Base-by-base conservation (phyloP, 2,888 invertebrate species). In the Syrista parreyssii region DNA sequence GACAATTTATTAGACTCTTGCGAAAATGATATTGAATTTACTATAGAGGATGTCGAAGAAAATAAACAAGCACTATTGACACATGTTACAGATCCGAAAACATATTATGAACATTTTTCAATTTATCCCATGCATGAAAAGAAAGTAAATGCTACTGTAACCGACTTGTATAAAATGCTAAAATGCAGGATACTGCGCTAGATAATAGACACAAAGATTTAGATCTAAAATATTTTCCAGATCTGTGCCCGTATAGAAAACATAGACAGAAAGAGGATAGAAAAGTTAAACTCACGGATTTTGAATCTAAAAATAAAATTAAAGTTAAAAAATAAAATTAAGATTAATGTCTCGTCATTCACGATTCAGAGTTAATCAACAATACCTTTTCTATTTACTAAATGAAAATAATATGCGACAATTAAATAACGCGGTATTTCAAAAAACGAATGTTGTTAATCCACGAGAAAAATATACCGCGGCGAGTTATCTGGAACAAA, bases 161-260 rank as follows among this genome's bases (percentile, higher is more conserved):
- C n/a, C n/a, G n/a, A 68, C 11, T 6, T 33, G 1, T 33, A 4
- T 33, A 83, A 84, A 78, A 82, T 84, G 82, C 34, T 79, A 80
- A 80, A 79, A 74, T 85, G 6, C 69, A 76, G 6, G 80, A 79
- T 12, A 40, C 76, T 31, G 78, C 80, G 11, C 69, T 85, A 33
- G 79, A 82, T 79, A 75, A 75, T 35, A 36, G 78, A 55, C n/a
- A 55, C n/a, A 69, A 80, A 80, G 68, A 75, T 40, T 35, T 82
- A 3, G 82, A 82, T 77, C 72, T 80, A 30, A 76, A 76, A 75
- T 83, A 81, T 68, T 81, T 81, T 76, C 82, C 82, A 15, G 71
- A 81, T 75, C 75, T 82, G 30, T 82, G 74, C 75, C 74, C 76
- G 23, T 31, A 76, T 40, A 71, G 76, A 68, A 68, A 68, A 68